A percentile compares a stretch with the other conserved stretches of the same genome.
Conservation (phyloP, 2,113 vertebrate genomes). For the Hymenochirus boettgeri region DNA sequence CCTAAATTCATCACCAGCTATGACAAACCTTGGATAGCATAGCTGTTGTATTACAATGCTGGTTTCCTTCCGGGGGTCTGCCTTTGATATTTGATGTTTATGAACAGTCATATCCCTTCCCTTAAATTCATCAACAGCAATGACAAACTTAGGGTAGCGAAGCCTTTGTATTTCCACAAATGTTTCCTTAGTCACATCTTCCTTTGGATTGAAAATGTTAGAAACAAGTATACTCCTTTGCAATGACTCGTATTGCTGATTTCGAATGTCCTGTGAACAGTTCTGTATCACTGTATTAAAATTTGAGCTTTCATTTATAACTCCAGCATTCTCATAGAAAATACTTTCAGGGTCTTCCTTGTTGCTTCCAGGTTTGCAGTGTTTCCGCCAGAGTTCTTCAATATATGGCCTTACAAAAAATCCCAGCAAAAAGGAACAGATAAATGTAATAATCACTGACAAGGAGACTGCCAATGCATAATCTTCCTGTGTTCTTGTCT, state of each 20-base stretch:
- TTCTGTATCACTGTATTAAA: conserved; percentile 21
- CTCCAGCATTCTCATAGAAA: conserved; percentile 67
- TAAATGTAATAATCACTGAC: conserved; percentile 76
- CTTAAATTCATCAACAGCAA: background rate
- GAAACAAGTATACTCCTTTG: background rate
- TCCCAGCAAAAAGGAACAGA: conserved; percentile 80
- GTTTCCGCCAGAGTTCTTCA: conserved; percentile 57
- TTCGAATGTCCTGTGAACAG: background rate
- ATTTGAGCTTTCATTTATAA: conserved; percentile 35
- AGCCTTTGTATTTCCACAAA: background rate
- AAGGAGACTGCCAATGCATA: conserved; percentile 71
- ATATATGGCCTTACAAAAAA: conserved; percentile 71
- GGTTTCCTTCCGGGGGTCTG: background rate
- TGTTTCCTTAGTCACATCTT: background rate
- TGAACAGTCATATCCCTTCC: background rate
- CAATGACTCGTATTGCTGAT: background rate
- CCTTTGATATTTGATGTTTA: background rate
- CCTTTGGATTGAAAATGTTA: too few relatives aligned
- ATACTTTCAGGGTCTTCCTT: conserved; percentile 2
- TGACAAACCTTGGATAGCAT: background rate
- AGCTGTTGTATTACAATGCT: background rate
- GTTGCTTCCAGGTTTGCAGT: conserved; percentile 45
- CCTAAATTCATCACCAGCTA: background rate
- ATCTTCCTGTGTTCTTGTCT: conserved; percentile 40
- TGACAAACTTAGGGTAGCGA: conserved; percentile 1